These are phyloP conservation scores for Callyntrura guangdongensis DNA, from an alignment of 2,888 invertebrate species.

Conservation along the genomic window DNA sequence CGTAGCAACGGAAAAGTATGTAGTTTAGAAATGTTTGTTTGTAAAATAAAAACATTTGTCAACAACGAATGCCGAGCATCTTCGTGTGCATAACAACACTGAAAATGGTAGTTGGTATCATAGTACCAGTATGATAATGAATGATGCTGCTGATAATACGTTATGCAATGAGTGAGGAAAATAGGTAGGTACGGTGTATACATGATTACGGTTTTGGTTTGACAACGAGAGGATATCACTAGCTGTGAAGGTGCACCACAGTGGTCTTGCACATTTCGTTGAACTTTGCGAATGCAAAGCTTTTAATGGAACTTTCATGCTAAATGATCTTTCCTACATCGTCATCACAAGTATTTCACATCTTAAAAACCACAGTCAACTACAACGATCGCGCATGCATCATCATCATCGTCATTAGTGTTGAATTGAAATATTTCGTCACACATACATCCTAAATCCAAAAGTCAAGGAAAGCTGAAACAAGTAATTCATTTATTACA, in stretches of 20 bases:
- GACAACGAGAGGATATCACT: neutral
- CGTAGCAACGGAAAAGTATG: too few relatives aligned
- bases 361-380: neutral
- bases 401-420: neutral
- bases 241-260: neutral
- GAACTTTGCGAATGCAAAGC: neutral
- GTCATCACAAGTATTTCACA: neutral
- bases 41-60: too few relatives aligned
- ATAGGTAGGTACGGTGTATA: neutral
- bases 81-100: too few relatives aligned
- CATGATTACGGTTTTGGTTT: neutral
- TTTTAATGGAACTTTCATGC: conserved; percentile 6
- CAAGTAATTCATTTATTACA: neutral
- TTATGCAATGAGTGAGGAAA: neutral
- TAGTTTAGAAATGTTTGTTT: too few relatives aligned
- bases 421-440: neutral
- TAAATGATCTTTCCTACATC: neutral
- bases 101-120: too few relatives aligned
- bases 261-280: neutral
- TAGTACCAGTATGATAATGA: too few relatives aligned
- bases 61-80: too few relatives aligned
- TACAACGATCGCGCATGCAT: neutral
- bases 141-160: neutral
- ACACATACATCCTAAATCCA: neutral
- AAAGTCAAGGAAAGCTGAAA: neutral